Evolutionary conservation across 2,888 invertebrate genomes (phyloP).

Genomic region (Pammene aurita): DNA sequence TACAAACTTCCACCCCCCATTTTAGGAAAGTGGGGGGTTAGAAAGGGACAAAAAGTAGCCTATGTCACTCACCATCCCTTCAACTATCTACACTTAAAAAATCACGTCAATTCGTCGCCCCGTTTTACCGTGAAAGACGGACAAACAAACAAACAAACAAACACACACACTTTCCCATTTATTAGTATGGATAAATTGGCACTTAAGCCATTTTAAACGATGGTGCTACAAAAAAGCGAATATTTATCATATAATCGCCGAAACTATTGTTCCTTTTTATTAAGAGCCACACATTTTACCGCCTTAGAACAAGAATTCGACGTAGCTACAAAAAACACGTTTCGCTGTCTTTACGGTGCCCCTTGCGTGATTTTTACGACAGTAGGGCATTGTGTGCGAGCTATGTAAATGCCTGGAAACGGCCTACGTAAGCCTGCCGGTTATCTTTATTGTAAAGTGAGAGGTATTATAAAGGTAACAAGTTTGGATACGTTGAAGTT

Average conservation of each 20-base stretch:
- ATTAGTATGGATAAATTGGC: background rate
- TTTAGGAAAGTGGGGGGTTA: too few relatives aligned
- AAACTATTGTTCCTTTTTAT: background rate
- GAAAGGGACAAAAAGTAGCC: too few relatives aligned
- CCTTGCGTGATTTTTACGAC: constrained; percentile 38
- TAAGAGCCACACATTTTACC: background rate
- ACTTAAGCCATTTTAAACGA: background rate
- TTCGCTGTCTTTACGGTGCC: constrained; percentile 33
- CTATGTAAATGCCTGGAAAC: background rate
- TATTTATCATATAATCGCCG: background rate
- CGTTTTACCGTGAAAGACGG: too few relatives aligned
- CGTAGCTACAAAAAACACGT: constrained; percentile 17
- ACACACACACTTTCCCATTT: too few relatives aligned
- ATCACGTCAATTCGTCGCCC: too few relatives aligned
- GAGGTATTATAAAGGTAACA: background rate
- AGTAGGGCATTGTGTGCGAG: background rate
- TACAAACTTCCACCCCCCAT: too few relatives aligned
- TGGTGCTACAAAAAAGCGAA: background rate
- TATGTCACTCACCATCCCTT: too few relatives aligned
- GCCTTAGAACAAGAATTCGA: constrained; percentile 11
- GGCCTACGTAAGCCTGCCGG: background rate
- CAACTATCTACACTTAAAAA: too few relatives aligned
- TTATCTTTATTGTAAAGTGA: constrained; percentile 2
- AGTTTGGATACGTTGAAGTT: background rate
- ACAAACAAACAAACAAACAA: too few relatives aligned